These are phyloP conservation scores for Boulengeromyrus knoepffleri DNA, from an alignment of 2,113 vertebrate species.

Conservation along the genomic window DNA sequence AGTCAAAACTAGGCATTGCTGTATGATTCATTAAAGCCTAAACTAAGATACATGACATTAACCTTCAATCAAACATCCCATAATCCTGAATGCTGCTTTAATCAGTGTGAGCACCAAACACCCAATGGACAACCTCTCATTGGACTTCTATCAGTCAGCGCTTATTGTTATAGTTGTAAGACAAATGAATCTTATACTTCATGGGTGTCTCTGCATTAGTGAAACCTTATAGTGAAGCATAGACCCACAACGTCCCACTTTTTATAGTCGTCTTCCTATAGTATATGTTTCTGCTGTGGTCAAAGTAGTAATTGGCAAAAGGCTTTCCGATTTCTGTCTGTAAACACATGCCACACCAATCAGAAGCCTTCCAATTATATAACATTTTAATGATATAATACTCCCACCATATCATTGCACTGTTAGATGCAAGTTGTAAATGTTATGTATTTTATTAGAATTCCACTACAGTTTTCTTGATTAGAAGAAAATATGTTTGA, in stretches of 20 bases:
- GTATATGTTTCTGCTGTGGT: neutral
- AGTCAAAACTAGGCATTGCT: neutral
- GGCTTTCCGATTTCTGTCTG: constrained; percentile 43
- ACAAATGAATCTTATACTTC: neutral
- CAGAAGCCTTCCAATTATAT: constrained; percentile 36
- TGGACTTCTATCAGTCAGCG: neutral
- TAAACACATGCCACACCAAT: constrained; percentile 31
- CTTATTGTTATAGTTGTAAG: neutral
- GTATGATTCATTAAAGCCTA: neutral
- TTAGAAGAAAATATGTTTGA: neutral
- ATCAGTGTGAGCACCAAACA: neutral
- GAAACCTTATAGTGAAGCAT: neutral
- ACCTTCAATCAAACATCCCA: neutral
- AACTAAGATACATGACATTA: neutral
- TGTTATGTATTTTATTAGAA: neutral
- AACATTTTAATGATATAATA: constrained; percentile 13
- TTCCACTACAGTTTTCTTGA: neutral
- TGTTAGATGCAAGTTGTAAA: neutral
- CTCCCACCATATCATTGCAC: neutral
- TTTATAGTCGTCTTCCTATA: neutral
- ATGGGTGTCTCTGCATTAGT: neutral
- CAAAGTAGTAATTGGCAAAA: constrained; percentile 42
- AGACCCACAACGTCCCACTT: neutral
- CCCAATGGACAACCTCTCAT: neutral
- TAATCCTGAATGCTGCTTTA: neutral